Base-by-base conservation (phyloP, 2,888 invertebrate genomes). In the Bhutanitis thaidina region DNA sequence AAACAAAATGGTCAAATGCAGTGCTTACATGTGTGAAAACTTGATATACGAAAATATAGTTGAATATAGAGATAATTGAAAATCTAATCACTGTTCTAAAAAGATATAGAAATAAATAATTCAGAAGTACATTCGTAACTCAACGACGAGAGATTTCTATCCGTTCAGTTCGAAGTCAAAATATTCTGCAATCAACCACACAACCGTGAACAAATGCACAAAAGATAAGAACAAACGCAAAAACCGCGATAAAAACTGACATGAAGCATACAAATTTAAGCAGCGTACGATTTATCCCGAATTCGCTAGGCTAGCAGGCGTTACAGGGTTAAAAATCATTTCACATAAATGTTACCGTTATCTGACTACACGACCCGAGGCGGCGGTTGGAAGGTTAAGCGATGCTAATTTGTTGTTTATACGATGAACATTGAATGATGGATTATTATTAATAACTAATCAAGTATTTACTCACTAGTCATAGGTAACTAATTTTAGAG, bases 321-420 rank as follows among this genome's bases (percentile, higher is more conserved):
- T 69, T 71, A 75, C 77, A 77, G 81, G 83, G 84, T 87, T 86
- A 87, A 86, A 87, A 87, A 87, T 87, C 78, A 81, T 80, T 80
- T 69, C 71, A 70, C 79, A 87, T 87, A 82, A 85, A 87, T 87
- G 76, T 34, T 69, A 53, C 58, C 70, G 79, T 78, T 87, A 85
- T 86, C 85, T 74, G 74, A 62, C 74, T 76, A 80, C 80, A 82
- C 78, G 75, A 80, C 80, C 77, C 67, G 69, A 67, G 71, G 77
- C 68, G 57, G 77, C 67, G 58, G 64, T 71, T 73, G 64, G 59
- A 54, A 71, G 65, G 67, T 68, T 70, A 60, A 69, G 56, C 62
- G 63, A 53, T 62, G 54, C 53, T 50, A 20, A 39, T 54, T 48
- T 50, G 56, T 58, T 61, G 62, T 65, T 57, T 58, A 69, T 67